Conservation (phyloP, 2,113 vertebrate species). For the Aptenodytes forsteri region DNA sequence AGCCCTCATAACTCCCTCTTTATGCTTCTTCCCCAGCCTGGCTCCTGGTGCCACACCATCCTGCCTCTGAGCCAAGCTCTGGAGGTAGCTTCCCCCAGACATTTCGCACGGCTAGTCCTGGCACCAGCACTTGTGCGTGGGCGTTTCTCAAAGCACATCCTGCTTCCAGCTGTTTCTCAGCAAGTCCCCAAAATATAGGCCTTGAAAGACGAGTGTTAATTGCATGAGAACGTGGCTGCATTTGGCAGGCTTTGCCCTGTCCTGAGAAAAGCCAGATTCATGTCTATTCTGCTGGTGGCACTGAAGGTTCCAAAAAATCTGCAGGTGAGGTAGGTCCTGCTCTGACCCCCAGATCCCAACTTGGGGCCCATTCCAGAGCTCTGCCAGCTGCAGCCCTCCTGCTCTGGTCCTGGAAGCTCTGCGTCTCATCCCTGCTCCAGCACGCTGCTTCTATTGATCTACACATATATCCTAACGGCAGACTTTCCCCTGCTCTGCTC, state of each 20-base stretch:
- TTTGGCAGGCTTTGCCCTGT: background rate
- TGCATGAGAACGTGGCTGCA: background rate
- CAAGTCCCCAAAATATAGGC: background rate
- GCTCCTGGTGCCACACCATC: background rate
- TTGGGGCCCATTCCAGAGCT: background rate
- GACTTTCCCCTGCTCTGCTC: background rate
- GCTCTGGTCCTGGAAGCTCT: background rate
- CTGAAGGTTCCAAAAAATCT: background rate
- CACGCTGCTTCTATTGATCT: background rate
- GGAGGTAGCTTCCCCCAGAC: background rate
- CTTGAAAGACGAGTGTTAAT: background rate
- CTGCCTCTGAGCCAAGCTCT: background rate
- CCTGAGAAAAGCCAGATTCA: background rate
- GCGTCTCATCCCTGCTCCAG: background rate
- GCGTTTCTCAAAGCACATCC: background rate
- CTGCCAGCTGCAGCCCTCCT: background rate
- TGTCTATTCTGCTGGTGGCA: background rate
- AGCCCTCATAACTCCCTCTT: background rate
- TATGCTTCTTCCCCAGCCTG: background rate
- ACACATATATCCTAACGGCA: background rate
- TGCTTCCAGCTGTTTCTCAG: background rate
- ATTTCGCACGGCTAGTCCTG: rapidly evolving
- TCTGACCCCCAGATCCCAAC: background rate
- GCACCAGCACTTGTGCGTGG: background rate
- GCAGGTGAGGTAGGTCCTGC: background rate